Evolutionary conservation across 2,797 vertebrate genomes (phyloP).

Genomic region (Typhlichthys subterraneus): DNA sequence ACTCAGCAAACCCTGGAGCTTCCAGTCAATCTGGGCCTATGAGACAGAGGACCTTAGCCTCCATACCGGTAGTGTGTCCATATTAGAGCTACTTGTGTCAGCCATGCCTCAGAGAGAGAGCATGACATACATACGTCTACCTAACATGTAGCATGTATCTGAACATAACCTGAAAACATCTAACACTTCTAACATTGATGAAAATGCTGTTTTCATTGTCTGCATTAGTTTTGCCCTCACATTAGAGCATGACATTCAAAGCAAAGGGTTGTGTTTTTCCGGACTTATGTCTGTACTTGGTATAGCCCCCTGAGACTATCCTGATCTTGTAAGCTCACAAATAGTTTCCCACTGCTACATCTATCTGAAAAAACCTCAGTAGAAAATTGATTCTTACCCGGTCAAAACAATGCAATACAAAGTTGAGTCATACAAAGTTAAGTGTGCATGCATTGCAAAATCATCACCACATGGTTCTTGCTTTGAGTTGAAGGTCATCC

Average conservation of each 20-base stretch:
- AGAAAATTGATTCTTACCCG: no score
- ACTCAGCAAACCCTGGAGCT: constrained; percentile 74
- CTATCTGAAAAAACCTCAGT: no score
- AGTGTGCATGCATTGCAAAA: no score
- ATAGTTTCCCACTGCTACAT: no score
- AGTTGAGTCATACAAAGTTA: no score
- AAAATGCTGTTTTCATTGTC: constrained; percentile 24
- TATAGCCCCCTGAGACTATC: no score
- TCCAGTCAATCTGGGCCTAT: constrained; percentile 75
- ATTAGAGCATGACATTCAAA: constrained; percentile 17
- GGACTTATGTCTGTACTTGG: constrained; percentile 7
- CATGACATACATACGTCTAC: constrained; percentile 38
- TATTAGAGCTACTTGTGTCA: constrained; percentile 54
- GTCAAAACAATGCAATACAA: no score
- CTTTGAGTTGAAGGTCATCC: no score
- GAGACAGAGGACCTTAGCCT: constrained; percentile 78
- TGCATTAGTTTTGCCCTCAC: constrained; percentile 17
- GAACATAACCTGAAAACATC: constrained; percentile 9
- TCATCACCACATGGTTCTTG: no score
- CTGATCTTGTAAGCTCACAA: no score
- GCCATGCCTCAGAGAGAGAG: constrained; percentile 58
- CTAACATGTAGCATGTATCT: constrained; percentile 59
- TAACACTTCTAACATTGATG: constrained; percentile 33
- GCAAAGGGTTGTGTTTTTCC: constrained; percentile 5
- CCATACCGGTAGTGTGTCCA: constrained; percentile 80